Evolutionary conservation across 64 coral and sea anemone genomes (phyloP).

Genomic region (Stichodactyla mertensii): DNA sequence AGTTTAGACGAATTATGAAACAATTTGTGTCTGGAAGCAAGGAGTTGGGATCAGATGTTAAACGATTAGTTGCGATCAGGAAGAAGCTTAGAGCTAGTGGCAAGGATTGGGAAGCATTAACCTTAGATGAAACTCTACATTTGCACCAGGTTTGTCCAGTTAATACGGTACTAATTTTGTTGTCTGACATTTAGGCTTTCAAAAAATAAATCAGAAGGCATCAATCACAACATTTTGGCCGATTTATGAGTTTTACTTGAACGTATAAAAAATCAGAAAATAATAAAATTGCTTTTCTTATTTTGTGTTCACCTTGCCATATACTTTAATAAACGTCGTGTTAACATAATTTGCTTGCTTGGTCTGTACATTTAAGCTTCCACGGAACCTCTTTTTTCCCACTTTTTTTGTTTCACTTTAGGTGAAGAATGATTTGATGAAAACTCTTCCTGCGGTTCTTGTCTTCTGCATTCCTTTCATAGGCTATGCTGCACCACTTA

Average conservation of each 20-base stretch:
- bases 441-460: constrained; percentile 69
- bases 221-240: too few relatives aligned
- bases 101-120: constrained; percentile 68
- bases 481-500: constrained; percentile 83
- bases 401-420: constrained; percentile 24
- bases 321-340: too few relatives aligned
- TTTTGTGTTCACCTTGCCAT: too few relatives aligned
- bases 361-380: too few relatives aligned
- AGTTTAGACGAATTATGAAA: constrained; percentile 60
- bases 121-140: constrained; percentile 81
- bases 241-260: too few relatives aligned
- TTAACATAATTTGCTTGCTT: too few relatives aligned
- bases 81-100: constrained; percentile 61
- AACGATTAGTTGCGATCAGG: constrained; percentile 63
- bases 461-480: constrained; percentile 83
- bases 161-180: neutral
- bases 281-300: too few relatives aligned
- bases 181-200: neutral
- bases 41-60: constrained; percentile 71
- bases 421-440: constrained; percentile 66
- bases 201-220: too few relatives aligned
- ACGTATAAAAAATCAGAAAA: too few relatives aligned
- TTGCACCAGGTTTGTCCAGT: constrained; percentile 57
- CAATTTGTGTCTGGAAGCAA: constrained; percentile 75
- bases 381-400: neutral